Evolutionary conservation across 2,797 vertebrate species (phyloP).

Genomic region (Sebastes iracundus): DNA sequence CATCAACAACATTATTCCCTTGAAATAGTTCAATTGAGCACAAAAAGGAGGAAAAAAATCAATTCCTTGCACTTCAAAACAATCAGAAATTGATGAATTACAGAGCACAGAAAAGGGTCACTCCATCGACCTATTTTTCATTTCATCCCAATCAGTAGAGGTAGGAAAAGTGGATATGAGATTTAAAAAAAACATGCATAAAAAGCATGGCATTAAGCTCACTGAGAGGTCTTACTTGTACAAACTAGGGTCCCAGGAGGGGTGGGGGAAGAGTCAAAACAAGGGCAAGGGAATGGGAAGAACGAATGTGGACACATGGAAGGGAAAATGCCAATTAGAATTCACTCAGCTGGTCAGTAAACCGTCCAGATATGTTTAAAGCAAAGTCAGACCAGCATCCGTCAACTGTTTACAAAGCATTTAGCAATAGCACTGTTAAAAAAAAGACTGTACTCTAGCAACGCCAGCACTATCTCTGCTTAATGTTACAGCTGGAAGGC

Average conservation of each 20-base stretch:
- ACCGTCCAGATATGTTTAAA: conserved; percentile 59
- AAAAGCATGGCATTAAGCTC: conserved; percentile 73
- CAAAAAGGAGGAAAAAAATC: conserved; percentile 36
- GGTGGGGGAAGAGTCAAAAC: conserved; percentile 80
- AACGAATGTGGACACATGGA: conserved; percentile 71
- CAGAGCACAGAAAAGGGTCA: conserved; percentile 25
- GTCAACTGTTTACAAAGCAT: background rate
- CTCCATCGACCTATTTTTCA: conserved; percentile 49
- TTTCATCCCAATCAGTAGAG: conserved; percentile 69
- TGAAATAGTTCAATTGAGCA: conserved; percentile 21
- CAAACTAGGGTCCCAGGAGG: conserved; percentile 92
- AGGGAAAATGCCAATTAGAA: conserved; percentile 84
- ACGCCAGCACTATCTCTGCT: background rate
- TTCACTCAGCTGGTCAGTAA: conserved; percentile 72
- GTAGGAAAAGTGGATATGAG: conserved; percentile 58
- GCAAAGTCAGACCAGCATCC: conserved; percentile 43
- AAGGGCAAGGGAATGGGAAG: conserved; percentile 60
- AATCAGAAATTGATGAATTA: conserved; percentile 50
- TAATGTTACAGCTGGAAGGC: background rate
- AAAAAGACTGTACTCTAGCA: background rate
- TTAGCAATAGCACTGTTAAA: background rate
- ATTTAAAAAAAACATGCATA: conserved; percentile 79
- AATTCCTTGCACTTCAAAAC: conserved; percentile 55
- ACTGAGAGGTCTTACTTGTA: conserved; percentile 92
- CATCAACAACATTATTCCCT: conserved; percentile 8